phyloP scores from a whole-genome alignment of 1,140 invertebrate genomes.

The Bacillus rossius region DNA sequence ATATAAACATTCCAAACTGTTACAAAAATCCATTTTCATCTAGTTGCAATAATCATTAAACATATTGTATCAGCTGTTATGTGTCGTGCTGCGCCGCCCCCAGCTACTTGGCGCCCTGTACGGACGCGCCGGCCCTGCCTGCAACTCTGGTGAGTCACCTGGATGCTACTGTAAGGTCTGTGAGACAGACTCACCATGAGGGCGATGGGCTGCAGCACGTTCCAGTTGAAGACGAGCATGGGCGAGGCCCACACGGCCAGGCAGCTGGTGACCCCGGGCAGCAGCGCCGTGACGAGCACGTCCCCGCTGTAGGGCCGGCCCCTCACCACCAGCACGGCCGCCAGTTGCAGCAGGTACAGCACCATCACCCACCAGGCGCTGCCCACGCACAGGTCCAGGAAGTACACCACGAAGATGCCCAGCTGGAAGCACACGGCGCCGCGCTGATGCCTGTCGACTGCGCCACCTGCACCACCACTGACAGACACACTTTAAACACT shows the following conservation, averaged over 20 bases:
- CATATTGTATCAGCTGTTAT: no score
- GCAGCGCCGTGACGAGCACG: constrained; percentile 58
- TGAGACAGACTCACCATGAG: constrained; percentile 66
- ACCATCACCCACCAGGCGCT: constrained; percentile 83
- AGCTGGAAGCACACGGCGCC: constrained; percentile 54
- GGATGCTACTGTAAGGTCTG: no score
- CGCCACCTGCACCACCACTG: no score
- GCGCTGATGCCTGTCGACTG: no score
- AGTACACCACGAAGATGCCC: constrained; percentile 79
- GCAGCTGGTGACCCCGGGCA: constrained; percentile 47
- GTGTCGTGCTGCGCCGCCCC: no score
- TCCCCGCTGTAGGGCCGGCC: constrained; percentile 81
- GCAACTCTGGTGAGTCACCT: no score
- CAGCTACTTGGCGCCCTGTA: no score
- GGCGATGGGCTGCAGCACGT: constrained; percentile 71
- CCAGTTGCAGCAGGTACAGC: constrained; percentile 68
- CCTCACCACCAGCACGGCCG: constrained; percentile 74
- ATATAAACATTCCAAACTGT: no score
- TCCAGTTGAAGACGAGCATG: constrained; percentile 82
- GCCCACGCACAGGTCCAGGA: constrained; percentile 74
- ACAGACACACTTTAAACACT: no score
- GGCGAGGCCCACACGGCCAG: constrained; percentile 55
- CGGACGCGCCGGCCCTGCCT: no score
- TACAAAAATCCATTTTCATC: no score
- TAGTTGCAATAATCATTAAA: no score